Percentiles rank a stretch among this genome's conserved stretches.
Evolutionary conservation across 2,888 invertebrate species (phyloP).

Genomic region (Sinelater perroti): DNA sequence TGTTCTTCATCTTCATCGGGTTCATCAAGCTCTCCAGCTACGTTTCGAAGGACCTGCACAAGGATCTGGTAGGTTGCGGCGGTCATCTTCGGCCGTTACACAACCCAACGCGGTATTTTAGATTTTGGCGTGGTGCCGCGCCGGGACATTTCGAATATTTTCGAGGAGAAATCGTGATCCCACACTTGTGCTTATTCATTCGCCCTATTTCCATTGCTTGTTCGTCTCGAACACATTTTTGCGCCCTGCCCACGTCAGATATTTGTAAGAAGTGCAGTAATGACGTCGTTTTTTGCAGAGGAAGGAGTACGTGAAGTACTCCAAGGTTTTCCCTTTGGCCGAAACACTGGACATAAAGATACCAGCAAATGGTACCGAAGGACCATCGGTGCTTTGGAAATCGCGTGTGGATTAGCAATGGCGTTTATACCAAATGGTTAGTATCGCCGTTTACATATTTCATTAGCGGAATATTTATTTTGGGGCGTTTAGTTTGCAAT

Average conservation of each 20-base stretch:
- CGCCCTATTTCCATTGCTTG: no score
- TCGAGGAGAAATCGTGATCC: slow-evolving; percentile 11
- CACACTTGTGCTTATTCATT: slow-evolving; percentile 8
- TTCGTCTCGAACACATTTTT: not conserved
- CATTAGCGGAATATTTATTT: not conserved
- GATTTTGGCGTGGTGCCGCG: slow-evolving; percentile 58
- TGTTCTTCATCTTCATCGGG: slow-evolving; percentile 96
- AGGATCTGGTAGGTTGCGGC: slow-evolving; percentile 84
- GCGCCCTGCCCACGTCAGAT: not conserved
- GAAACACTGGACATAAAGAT: slow-evolving; percentile 85
- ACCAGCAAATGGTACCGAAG: slow-evolving; percentile 91
- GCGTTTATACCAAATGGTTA: slow-evolving; percentile 85
- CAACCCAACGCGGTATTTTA: slow-evolving; percentile 50
- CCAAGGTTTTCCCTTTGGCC: slow-evolving; percentile 91
- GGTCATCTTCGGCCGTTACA: slow-evolving; percentile 43
- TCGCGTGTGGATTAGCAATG: slow-evolving; percentile 83
- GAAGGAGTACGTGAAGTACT: slow-evolving; percentile 93
- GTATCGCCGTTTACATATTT: slow-evolving; percentile 53
- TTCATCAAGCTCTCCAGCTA: slow-evolving; percentile 90
- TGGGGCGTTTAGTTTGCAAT: not conserved
- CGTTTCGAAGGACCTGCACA: slow-evolving; percentile 93
- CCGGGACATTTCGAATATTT: slow-evolving; percentile 52
- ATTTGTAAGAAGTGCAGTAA: slow-evolving; percentile 4
- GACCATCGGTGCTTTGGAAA: slow-evolving; percentile 83
- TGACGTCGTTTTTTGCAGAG: slow-evolving; percentile 70